A percentile compares a stretch with the other conserved stretches of the same genome.
Evolutionary conservation across 2,113 vertebrate genomes (phyloP).

Genomic region (Oreocharis arfaki): DNA sequence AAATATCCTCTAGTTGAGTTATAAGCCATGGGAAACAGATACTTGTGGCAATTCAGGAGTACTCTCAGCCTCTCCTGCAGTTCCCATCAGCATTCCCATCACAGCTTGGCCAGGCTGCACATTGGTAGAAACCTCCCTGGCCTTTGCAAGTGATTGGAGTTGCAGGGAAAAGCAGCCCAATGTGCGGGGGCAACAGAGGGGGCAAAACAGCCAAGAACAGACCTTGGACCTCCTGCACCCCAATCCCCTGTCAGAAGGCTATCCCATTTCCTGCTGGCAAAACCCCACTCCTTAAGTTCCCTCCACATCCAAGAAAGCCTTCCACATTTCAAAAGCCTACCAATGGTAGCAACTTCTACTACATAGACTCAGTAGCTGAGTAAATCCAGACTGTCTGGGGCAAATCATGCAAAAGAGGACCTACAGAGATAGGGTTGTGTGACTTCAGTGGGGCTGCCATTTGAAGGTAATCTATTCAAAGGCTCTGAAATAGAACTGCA

Average conservation of each 20-base stretch:
- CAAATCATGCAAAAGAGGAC: neutral
- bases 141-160: neutral
- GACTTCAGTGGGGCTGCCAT: neutral
- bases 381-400: neutral
- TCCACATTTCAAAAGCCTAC: neutral
- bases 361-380: neutral
- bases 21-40: neutral
- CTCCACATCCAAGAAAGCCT: neutral
- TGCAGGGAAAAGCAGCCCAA: neutral
- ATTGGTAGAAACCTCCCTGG: accelerated
- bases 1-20: neutral
- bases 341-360: neutral
- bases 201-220: neutral
- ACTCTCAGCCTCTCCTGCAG: neutral
- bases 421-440: neutral
- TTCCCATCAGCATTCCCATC: neutral
- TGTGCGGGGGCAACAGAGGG: too few relatives aligned
- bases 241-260: neutral
- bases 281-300: neutral
- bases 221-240: neutral
- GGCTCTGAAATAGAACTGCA: neutral
- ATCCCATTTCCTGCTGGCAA: neutral
- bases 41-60: neutral
- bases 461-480: neutral
- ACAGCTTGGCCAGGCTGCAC: accelerated